Conservation (phyloP, 2,888 invertebrate genomes). For the Acronicta aceris region DNA sequence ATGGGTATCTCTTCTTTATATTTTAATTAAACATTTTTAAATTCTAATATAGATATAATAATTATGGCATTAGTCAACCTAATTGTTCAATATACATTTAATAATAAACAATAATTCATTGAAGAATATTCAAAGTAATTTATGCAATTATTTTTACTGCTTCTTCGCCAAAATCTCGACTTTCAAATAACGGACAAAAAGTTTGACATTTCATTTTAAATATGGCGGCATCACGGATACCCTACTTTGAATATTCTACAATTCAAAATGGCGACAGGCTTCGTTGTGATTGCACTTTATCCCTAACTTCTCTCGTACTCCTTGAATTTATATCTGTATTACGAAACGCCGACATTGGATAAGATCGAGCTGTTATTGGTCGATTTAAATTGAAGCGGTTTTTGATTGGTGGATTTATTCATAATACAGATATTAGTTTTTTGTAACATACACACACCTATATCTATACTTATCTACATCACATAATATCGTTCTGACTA, state of each 20-base stretch:
- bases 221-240: conserved; percentile 45
- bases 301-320: conserved; percentile 47
- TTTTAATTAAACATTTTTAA: not conserved
- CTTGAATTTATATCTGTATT: conserved; percentile 31
- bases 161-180: conserved; percentile 11
- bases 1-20: conserved; percentile 10
- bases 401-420: not conserved
- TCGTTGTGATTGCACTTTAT: conserved; percentile 58
- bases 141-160: conserved; percentile 1
- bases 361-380: conserved; percentile 9
- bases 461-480: conserved; percentile 74
- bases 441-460: conserved; percentile 50
- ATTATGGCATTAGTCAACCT: conserved; percentile 28
- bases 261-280: conserved; percentile 43
- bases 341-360: conserved; percentile 9
- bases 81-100: conserved; percentile 11
- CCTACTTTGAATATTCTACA: conserved; percentile 23
- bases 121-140: conserved; percentile 24
- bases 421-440: conserved; percentile 29
- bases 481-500: conserved; percentile 79
- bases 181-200: conserved; percentile 2
- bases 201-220: conserved; percentile 5
- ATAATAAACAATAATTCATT: not conserved
- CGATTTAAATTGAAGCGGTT: not conserved
- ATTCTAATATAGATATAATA: conserved; percentile 16